Conservation (phyloP, 2,797 vertebrate species). For the Hoplostethus atlanticus region DNA sequence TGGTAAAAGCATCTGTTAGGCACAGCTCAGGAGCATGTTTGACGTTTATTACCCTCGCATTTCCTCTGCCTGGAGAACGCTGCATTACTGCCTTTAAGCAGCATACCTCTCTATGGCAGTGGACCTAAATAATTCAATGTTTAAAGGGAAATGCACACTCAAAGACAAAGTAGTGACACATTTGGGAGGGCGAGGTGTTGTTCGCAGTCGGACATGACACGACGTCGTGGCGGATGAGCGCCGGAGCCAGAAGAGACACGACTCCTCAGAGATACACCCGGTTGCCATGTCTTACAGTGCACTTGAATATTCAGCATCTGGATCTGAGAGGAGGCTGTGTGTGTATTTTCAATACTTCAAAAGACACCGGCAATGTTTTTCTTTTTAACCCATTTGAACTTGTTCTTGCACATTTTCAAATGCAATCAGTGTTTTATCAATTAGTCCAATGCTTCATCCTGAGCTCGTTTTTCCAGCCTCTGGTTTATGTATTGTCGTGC, state of each 20-base stretch:
- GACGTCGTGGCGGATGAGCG: constrained; percentile 81
- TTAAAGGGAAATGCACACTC: constrained; percentile 79
- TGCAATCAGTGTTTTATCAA: constrained; percentile 54
- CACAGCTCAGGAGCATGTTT: constrained; percentile 78
- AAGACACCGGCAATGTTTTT: neutral
- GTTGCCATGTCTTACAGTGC: constrained; percentile 11
- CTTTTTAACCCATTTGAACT: constrained; percentile 7
- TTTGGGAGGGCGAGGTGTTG: constrained; percentile 78
- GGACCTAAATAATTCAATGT: constrained; percentile 88
- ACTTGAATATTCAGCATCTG: constrained; percentile 7
- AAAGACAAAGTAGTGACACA: constrained; percentile 79
- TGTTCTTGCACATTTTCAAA: constrained; percentile 19
- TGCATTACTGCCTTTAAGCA: constrained; percentile 81
- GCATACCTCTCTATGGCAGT: constrained; percentile 79
- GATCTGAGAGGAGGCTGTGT: neutral
- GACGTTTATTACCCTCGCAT: constrained; percentile 85
- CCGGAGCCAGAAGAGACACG: constrained; percentile 76
- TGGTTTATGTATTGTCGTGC: constrained; percentile 66
- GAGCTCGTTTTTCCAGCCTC: constrained; percentile 37
- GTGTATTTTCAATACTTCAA: constrained; percentile 16
- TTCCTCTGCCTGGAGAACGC: constrained; percentile 80
- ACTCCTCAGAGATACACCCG: constrained; percentile 33
- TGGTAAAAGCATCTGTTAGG: constrained; percentile 90
- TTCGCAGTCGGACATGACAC: constrained; percentile 84
- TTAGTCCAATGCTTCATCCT: constrained; percentile 37